A percentile compares a stretch with the other conserved stretches of the same genome.
Conservation (phyloP, 2,888 invertebrate genomes). For the Mesorhabditis belari region DNA sequence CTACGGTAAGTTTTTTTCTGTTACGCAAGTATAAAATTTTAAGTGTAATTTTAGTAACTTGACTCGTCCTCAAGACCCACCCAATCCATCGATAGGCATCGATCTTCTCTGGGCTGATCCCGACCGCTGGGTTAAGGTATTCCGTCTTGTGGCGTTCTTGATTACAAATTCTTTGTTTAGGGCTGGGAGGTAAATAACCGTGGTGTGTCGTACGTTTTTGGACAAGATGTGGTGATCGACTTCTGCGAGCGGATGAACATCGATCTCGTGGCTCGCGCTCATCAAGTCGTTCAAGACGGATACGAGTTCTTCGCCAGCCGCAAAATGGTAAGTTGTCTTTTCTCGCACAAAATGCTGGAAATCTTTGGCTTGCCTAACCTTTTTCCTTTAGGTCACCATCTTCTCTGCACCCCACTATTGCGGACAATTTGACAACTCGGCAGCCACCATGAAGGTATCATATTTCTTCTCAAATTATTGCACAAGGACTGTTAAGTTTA, state of each 20-base stretch:
- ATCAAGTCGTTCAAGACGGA: conserved; percentile 60
- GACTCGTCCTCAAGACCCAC: conserved; percentile 43
- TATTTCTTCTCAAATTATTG: too few relatives aligned
- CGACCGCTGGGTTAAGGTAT: conserved; percentile 38
- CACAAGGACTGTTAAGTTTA: too few relatives aligned
- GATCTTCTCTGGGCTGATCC: conserved; percentile 36
- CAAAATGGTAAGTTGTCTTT: too few relatives aligned
- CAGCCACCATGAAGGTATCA: conserved; percentile 42
- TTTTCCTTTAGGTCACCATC: too few relatives aligned
- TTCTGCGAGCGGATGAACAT: conserved; percentile 58
- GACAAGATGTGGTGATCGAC: conserved; percentile 59
- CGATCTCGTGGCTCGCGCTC: conserved; percentile 57
- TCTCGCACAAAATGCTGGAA: too few relatives aligned
- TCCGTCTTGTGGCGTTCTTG: conserved; percentile 2
- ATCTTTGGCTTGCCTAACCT: too few relatives aligned
- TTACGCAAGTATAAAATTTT: conserved; percentile 9
- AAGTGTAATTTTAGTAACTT: conserved; percentile 24
- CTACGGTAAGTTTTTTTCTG: conserved; percentile 26
- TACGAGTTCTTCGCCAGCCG: conserved; percentile 59
- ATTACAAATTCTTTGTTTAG: background rate
- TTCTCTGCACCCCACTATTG: conserved; percentile 48
- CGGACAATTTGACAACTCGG: conserved; percentile 40
- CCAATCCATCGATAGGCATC: conserved; percentile 45
- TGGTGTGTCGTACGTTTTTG: conserved; percentile 61
- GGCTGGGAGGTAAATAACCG: conserved; percentile 51